Base-by-base conservation (phyloP, 1,140 invertebrate genomes). In the Grapholita molesta region DNA sequence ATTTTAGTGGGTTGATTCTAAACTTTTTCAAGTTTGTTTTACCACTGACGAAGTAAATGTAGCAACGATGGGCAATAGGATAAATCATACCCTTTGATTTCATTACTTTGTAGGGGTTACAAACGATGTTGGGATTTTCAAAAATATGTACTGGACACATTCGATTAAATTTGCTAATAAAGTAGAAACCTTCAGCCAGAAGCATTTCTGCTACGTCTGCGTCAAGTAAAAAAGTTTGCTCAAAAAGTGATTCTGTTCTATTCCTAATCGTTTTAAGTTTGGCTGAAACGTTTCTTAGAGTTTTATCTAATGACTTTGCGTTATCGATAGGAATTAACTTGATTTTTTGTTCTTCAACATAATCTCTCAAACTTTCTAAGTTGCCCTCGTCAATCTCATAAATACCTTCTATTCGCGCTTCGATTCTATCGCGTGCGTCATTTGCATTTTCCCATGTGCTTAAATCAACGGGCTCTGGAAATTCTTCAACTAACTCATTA, bases 81-180 rank as follows among this genome's bases (percentile, higher is more conserved):
- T 83, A 93, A 18, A 94, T 70, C 48, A 91, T 81, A 21, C 84
- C 80, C 35, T 82, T 84, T 25, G 70, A 65, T 70, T 92, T 92
- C 48, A 79, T 73, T 8, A 91, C 78, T 64, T 90, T 83, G 76
- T 90, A 94, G 68, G 92, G 91, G 69, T 93, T 86, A 5, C 72
- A 87, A 57, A 94, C 76, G 2, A 89, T 76, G 66, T 84, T 81
- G 24, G 90, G 78, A 65, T 90, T 86, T 71, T 93, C 84, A 74
- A 76, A 92, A 24, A 93, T 83, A 77, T 93, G 92, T 0, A 95
- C 93, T 0, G 94, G 94, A 82, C 94, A 94, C 74, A 90, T 90
- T 32, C 92, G 88, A 35, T 93, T 90, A 79, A 94, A 94, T 73
- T 92, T 92, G 76, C 94, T 94, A 3, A 93, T 71, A 68, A 94